A percentile compares a stretch with the other conserved stretches of the same genome.
Evolutionary conservation across 1,140 invertebrate genomes (phyloP).

Genomic region (Brachionus paranguensis): DNA sequence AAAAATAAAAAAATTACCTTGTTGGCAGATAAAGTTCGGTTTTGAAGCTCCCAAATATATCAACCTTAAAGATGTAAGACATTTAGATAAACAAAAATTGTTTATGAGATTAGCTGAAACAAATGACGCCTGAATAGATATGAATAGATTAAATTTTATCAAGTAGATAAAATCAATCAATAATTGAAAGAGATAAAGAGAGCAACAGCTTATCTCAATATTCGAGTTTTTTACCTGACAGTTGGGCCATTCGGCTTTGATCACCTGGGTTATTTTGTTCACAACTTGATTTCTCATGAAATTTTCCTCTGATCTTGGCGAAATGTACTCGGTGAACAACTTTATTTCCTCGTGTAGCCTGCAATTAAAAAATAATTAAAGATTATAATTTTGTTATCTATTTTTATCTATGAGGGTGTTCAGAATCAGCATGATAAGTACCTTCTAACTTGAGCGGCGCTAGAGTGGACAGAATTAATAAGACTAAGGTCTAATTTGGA

Average conservation of each 20-base stretch:
- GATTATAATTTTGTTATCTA: neutral
- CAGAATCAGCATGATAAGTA: neutral
- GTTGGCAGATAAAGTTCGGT: constrained; percentile 88
- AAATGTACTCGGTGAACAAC: constrained; percentile 15
- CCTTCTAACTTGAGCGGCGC: constrained; percentile 39
- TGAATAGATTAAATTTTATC: neutral
- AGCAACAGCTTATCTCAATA: neutral
- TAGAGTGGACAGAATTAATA: constrained; percentile 25
- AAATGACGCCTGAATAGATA: neutral
- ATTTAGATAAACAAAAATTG: neutral
- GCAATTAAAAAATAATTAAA: constrained; percentile 1
- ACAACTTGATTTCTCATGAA: constrained; percentile 39
- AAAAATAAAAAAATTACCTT: constrained; percentile 55
- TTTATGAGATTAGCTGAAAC: neutral
- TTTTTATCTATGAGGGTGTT: neutral
- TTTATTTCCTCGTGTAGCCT: constrained; percentile 39
- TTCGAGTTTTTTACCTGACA: neutral
- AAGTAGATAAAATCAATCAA: neutral
- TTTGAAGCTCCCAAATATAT: constrained; percentile 80
- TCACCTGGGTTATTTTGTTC: constrained; percentile 36
- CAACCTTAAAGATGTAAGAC: neutral
- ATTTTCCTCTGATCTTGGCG: neutral
- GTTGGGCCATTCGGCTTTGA: constrained; percentile 34
- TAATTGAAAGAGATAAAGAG: neutral
- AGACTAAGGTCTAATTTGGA: constrained; percentile 25